Evolutionary conservation across 2,113 vertebrate genomes (phyloP).

Genomic region (Acanthochromis polyacanthus): DNA sequence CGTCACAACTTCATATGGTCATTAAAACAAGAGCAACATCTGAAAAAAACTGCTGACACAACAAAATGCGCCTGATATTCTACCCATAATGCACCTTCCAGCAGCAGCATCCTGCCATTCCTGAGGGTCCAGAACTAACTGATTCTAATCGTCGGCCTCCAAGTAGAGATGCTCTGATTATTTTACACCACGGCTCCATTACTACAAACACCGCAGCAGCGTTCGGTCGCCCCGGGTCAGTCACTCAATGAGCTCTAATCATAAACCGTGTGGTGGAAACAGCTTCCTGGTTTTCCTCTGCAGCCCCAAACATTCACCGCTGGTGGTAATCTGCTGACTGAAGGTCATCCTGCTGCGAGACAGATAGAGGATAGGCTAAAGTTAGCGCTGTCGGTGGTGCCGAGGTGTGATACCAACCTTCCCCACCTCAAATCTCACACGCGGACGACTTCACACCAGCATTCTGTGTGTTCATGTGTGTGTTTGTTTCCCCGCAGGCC

Average conservation of each 20-base stretch:
- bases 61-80: background rate
- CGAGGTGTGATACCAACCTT: constrained; percentile 51
- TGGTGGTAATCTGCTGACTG: constrained; percentile 45
- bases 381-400: constrained; percentile 38
- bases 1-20: too few species aligned
- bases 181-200: constrained; percentile 5
- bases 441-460: constrained; percentile 8
- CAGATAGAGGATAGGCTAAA: constrained; percentile 42
- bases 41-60: background rate
- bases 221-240: background rate
- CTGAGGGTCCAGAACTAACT: background rate
- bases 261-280: background rate
- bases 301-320: background rate
- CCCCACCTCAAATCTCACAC: constrained; percentile 37
- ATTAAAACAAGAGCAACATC: background rate
- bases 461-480: constrained; percentile 4
- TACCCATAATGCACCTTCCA: background rate
- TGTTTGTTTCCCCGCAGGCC: constrained; percentile 44
- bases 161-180: background rate
- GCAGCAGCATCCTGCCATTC: background rate
- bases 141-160: background rate
- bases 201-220: background rate
- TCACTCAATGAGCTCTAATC: background rate
- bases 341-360: constrained; percentile 51
- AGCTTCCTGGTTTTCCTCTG: background rate